Percentiles rank a stretch among this genome's conserved stretches.
Conservation (phyloP, 2,888 invertebrate species). For the Halictus quadricinctus region DNA sequence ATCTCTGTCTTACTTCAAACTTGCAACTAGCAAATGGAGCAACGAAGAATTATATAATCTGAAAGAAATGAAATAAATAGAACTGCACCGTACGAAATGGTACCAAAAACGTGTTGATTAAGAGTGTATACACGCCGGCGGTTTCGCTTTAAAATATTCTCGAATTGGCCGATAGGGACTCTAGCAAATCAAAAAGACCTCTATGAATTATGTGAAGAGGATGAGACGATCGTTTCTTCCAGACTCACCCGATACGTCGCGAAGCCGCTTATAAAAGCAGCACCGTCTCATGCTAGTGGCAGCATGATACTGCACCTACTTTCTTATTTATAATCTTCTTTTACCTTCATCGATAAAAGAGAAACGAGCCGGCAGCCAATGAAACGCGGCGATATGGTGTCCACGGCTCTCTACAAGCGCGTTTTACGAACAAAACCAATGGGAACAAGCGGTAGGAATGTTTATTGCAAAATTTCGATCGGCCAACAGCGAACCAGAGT, state of each 20-base stretch:
- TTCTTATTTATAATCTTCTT: slow-evolving; percentile 4
- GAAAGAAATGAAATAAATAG: neutral
- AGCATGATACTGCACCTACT: neutral
- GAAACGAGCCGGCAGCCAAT: neutral
- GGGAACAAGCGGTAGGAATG: neutral
- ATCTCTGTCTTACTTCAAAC: neutral
- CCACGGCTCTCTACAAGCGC: neutral
- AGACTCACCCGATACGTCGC: neutral
- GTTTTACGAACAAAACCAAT: neutral
- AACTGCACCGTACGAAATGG: neutral
- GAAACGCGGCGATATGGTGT: neutral
- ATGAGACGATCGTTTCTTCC: neutral
- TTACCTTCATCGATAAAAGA: neutral
- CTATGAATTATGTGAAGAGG: neutral
- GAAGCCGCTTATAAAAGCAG: neutral
- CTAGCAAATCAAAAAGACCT: neutral
- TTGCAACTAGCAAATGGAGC: neutral
- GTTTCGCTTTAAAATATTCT: no score
- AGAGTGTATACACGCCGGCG: no score
- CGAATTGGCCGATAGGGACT: neutral
- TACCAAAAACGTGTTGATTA: no score
- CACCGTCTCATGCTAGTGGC: neutral
- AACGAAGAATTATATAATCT: neutral
- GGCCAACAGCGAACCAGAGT: neutral
- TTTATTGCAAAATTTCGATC: neutral